Evolutionary conservation across 2,797 vertebrate genomes (phyloP).

Genomic region (Sylvia borin): DNA sequence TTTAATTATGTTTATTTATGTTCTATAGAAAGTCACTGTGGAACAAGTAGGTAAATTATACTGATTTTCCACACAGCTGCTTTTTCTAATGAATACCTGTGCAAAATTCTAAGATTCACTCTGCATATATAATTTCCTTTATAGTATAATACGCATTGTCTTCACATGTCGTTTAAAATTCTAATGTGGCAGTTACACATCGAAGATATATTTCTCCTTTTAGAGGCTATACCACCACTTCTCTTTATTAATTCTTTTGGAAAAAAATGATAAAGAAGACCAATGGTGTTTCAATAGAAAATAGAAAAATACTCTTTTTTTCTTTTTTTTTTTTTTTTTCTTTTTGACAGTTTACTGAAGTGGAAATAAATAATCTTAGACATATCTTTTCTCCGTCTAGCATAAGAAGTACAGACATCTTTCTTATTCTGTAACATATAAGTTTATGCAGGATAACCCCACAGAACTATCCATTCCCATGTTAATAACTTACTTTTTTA

Average conservation of each 20-base stretch:
- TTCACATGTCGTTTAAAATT: conserved; percentile 36
- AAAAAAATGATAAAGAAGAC: conserved; percentile 30
- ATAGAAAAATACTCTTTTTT: neutral
- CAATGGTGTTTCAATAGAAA: neutral
- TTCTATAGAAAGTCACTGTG: conserved; percentile 17
- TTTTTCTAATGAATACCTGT: conserved; percentile 23
- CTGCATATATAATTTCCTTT: conserved; percentile 40
- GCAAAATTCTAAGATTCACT: conserved; percentile 29
- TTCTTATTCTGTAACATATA: neutral
- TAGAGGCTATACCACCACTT: conserved; percentile 4
- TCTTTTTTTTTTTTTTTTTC: neutral
- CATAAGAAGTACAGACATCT: neutral
- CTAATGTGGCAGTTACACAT: neutral
- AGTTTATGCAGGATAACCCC: neutral
- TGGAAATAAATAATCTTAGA: neutral
- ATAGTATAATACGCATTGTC: conserved; percentile 30
- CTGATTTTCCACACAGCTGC: neutral
- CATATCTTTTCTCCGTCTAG: neutral
- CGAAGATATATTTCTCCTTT: conserved; percentile 27
- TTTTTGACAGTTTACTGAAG: neutral
- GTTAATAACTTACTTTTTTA: neutral
- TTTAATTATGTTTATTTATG: conserved; percentile 16
- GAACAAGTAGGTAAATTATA: neutral
- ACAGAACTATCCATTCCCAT: neutral
- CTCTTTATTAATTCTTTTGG: conserved; percentile 26